A percentile compares a stretch with the other conserved stretches of the same genome.
Conservation (phyloP, 35 echinoderm and acorn worm species). For the Ophioderma brevispina region DNA sequence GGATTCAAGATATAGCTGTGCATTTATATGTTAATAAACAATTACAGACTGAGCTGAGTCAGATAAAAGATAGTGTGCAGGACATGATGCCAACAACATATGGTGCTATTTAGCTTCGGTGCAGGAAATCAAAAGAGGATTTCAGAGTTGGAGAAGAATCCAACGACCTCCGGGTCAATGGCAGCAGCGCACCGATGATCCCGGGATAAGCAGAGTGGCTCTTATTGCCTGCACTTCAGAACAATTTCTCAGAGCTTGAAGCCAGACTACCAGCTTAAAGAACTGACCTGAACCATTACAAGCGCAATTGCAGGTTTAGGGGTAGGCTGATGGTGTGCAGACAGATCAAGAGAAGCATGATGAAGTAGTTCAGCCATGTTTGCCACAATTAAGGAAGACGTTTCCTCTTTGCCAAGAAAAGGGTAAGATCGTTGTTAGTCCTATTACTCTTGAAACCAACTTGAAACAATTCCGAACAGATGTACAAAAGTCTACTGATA, state of each 20-base stretch:
- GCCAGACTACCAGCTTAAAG: background rate
- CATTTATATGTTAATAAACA: background rate
- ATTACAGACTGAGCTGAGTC: background rate
- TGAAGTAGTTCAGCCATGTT: background rate
- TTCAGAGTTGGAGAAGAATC: background rate
- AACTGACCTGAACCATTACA: background rate
- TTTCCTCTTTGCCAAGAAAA: background rate
- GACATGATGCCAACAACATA: background rate
- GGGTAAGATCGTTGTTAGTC: background rate
- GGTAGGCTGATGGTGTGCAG: background rate
- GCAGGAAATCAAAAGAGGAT: constrained; percentile 25
- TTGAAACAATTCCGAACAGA: background rate
- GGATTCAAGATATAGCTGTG: background rate
- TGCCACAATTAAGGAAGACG: background rate
- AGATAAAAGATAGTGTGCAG: background rate
- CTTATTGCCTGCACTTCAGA: background rate
- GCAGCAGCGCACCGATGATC: background rate
- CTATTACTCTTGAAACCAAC: background rate
- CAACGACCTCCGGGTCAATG: constrained; percentile 1
- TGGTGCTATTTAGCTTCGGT: background rate
- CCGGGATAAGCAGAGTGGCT: background rate
- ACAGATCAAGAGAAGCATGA: background rate
- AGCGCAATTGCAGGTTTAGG: background rate
- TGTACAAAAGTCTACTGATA: background rate
- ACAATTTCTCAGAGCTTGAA: background rate